These are phyloP conservation scores for Phasianus colchicus DNA, from an alignment of 2,113 vertebrate genomes.

Conservation along the genomic window DNA sequence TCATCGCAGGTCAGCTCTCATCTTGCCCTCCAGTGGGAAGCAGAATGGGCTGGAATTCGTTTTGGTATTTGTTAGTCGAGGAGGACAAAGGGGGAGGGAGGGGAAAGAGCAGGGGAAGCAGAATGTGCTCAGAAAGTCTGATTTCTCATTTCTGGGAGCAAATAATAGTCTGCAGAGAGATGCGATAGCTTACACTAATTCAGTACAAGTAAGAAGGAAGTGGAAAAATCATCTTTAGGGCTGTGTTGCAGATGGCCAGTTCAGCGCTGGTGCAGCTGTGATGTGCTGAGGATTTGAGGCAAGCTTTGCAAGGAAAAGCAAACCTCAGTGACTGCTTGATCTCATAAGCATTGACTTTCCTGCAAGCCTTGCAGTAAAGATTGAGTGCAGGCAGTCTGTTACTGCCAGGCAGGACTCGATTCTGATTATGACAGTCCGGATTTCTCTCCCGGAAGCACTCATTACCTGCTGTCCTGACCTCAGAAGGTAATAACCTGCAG, in stretches of 20 bases:
- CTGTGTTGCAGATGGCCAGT: fast-evolving
- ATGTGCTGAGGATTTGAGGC: not conserved
- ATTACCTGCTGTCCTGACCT: conserved; percentile 10
- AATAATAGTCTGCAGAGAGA: not conserved
- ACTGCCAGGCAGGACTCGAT: not conserved
- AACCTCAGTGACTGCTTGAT: not conserved
- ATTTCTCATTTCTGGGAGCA: not conserved
- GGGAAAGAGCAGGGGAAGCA: not conserved
- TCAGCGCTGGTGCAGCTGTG: not conserved
- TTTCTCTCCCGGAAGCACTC: conserved; percentile 36
- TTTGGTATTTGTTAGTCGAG: not conserved
- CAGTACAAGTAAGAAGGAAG: not conserved
- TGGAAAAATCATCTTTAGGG: not conserved
- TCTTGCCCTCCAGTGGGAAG: not conserved
- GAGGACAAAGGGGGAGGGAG: not conserved
- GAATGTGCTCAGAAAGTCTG: fast-evolving
- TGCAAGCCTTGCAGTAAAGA: not conserved
- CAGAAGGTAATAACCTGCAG: not conserved
- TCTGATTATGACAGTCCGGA: not conserved
- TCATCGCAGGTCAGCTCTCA: not conserved
- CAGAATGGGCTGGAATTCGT: not conserved
- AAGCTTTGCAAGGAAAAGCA: not conserved
- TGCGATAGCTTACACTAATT: too few species aligned
- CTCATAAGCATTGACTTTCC: fast-evolving
- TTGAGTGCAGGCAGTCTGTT: not conserved